These are phyloP conservation scores for Netelia melanura DNA, from an alignment of 2,888 invertebrate species.

Conservation along the genomic window DNA sequence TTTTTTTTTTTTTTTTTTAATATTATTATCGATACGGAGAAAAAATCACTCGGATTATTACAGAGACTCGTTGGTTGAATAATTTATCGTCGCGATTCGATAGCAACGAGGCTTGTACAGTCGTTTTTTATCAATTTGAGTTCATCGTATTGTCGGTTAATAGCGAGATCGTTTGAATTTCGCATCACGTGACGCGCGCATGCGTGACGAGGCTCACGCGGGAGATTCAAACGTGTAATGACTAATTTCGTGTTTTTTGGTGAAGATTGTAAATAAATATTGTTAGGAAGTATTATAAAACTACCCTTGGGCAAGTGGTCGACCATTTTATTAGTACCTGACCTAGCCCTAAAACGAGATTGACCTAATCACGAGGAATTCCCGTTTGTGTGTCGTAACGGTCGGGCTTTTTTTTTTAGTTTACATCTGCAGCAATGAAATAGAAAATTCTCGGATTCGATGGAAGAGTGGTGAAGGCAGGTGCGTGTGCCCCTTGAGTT, in stretches of 20 bases:
- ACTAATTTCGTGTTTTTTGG: too few species aligned
- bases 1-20: neutral
- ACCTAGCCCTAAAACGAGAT: constrained; percentile 4
- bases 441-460: constrained; percentile 55
- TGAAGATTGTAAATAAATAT: neutral
- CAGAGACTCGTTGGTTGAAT: too few species aligned
- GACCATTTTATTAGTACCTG: neutral
- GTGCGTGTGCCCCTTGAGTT: constrained; percentile 49
- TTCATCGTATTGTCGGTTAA: too few species aligned
- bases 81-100: too few species aligned
- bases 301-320: neutral
- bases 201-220: neutral
- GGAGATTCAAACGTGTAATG: neutral
- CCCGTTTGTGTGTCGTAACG: constrained; percentile 41
- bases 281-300: neutral
- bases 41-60: too few species aligned
- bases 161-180: too few species aligned
- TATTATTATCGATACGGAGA: too few species aligned
- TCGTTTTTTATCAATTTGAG: too few species aligned
- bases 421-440: constrained; percentile 59
- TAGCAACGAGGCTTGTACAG: too few species aligned
- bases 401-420: constrained; percentile 32
- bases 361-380: constrained; percentile 29
- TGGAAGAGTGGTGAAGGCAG: constrained; percentile 43
- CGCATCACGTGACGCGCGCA: too few species aligned